A percentile compares a stretch with the other conserved stretches of the same genome.
These are phyloP conservation scores for Orbicella faveolata DNA, from an alignment of 64 coral and sea anemone genomes.

Conservation along the genomic window DNA sequence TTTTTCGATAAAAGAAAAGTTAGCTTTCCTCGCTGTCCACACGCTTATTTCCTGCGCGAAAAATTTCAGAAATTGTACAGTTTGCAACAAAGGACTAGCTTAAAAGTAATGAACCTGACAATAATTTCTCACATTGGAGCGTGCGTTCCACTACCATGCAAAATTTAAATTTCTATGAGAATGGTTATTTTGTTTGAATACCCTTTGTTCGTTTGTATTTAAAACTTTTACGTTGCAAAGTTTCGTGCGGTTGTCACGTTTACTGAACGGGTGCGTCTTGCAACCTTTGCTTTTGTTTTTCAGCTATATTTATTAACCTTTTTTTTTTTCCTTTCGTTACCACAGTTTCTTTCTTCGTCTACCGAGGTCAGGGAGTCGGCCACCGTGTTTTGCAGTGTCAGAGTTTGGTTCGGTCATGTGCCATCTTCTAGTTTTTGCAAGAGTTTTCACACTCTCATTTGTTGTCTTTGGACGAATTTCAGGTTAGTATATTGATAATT, in stretches of 20 bases:
- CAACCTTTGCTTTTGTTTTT: background rate
- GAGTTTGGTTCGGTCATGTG: background rate
- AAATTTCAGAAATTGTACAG: too few relatives aligned
- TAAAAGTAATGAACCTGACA: too few relatives aligned
- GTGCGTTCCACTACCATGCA: too few relatives aligned
- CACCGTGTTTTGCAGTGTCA: background rate
- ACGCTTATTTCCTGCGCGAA: too few relatives aligned
- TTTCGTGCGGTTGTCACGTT: background rate
- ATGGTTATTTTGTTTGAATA: too few relatives aligned
- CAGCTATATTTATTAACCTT: background rate
- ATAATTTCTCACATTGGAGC: too few relatives aligned
- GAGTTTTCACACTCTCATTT: background rate
- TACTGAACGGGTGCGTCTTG: background rate
- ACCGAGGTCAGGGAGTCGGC: background rate
- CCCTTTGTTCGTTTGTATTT: too few relatives aligned
- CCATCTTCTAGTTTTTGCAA: background rate
- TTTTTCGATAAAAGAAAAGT: too few relatives aligned
- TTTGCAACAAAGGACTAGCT: too few relatives aligned
- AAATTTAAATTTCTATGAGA: too few relatives aligned
- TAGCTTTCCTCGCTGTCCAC: too few relatives aligned
- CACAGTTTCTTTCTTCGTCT: background rate
- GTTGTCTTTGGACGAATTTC: background rate
- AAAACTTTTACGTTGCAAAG: background rate
- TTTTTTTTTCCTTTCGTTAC: background rate
- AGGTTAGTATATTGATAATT: background rate